A percentile compares a stretch with the other conserved stretches of the same genome.
These are phyloP conservation scores for Alosa sapidissima DNA, from an alignment of 2,797 vertebrate genomes.

Conservation along the genomic window DNA sequence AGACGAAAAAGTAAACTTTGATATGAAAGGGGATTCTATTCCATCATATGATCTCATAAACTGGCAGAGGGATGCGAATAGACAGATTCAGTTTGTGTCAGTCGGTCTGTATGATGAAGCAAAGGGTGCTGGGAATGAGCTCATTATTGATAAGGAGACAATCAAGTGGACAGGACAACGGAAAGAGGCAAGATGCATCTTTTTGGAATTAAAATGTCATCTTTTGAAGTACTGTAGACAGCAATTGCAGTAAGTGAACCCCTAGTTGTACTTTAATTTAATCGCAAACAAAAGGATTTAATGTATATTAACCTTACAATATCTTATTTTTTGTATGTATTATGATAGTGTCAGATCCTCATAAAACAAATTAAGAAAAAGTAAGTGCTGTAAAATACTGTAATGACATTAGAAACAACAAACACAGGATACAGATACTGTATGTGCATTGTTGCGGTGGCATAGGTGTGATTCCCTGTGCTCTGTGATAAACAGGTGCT, in stretches of 20 bases:
- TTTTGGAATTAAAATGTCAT: slow-evolving; percentile 40
- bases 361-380: background rate
- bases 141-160: slow-evolving; percentile 50
- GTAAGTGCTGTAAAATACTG: background rate
- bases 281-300: background rate
- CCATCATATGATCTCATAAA: slow-evolving; percentile 64
- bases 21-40: slow-evolving; percentile 57
- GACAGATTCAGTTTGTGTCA: slow-evolving; percentile 54
- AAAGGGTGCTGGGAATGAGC: slow-evolving; percentile 49
- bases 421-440: background rate
- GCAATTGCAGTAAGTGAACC: slow-evolving; percentile 22
- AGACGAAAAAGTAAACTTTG: slow-evolving; percentile 58
- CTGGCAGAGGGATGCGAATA: slow-evolving; percentile 55
- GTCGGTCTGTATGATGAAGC: slow-evolving; percentile 59
- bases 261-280: background rate
- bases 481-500: slow-evolving; percentile 45
- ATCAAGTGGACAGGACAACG: slow-evolving; percentile 53
- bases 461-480: background rate
- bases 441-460: background rate
- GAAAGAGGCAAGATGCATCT: slow-evolving; percentile 54
- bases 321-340: background rate
- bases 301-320: background rate
- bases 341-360: background rate
- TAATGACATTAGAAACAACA: background rate
- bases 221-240: slow-evolving; percentile 34